Percentiles rank a stretch among this genome's conserved stretches.
phyloP scores from a whole-genome alignment of 1,140 invertebrate genomes.

The Panagrolaimus sp. region DNA sequence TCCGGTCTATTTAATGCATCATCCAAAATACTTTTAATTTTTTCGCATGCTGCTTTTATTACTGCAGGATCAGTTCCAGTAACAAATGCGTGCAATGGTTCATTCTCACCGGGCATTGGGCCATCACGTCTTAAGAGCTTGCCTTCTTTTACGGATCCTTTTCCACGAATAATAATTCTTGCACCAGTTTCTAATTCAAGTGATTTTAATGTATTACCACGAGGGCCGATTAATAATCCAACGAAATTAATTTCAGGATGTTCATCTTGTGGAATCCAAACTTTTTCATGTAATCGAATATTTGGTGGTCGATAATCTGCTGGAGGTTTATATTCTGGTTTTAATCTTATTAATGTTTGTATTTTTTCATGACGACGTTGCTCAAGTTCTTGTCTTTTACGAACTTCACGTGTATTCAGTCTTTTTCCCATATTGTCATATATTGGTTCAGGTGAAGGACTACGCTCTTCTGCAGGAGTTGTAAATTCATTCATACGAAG shows the following conservation, averaged over 20 bases:
- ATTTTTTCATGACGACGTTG: constrained; percentile 90
- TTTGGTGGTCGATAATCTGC: constrained; percentile 95
- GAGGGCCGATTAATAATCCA: constrained; percentile 91
- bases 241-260: constrained; percentile 99
- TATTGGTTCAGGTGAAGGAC: constrained; percentile 98
- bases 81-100: constrained; percentile 97
- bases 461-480: constrained; percentile 65
- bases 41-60: constrained; percentile 62
- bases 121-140: constrained; percentile 96
- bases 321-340: constrained; percentile 96
- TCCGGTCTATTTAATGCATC: constrained; percentile 97
- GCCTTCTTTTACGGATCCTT: constrained; percentile 98
- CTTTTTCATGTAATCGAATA: constrained; percentile 90
- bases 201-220: constrained; percentile 94
- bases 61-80: constrained; percentile 95
- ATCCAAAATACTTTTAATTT: constrained; percentile 94
- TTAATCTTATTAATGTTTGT: constrained; percentile 79
- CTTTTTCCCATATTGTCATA: constrained; percentile 98
- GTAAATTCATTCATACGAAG: constrained; percentile 51
- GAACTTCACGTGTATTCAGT: constrained; percentile 93
- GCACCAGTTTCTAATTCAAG: constrained; percentile 79
- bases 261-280: constrained; percentile 98
- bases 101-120: constrained; percentile 95
- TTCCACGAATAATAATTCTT: constrained; percentile 98
- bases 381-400: constrained; percentile 87